Percentiles rank a stretch among this genome's conserved stretches.
These are phyloP conservation scores for Drosophila baimaii DNA, from an alignment of 1,140 invertebrate species.

Conservation along the genomic window DNA sequence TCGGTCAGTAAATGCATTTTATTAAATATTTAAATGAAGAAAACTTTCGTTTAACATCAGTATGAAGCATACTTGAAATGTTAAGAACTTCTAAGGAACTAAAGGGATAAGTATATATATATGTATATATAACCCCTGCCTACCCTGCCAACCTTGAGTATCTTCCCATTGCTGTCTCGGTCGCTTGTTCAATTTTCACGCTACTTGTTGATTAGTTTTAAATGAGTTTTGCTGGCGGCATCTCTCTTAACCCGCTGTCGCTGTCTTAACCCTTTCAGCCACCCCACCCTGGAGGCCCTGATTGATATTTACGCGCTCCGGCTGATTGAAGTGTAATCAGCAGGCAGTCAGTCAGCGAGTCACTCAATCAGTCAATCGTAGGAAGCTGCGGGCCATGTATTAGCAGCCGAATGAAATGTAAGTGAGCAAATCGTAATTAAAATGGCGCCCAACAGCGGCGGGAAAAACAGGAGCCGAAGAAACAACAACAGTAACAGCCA, in stretches of 20 bases:
- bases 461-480: slow-evolving; percentile 18
- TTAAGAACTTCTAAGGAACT: background rate
- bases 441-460: slow-evolving; percentile 58
- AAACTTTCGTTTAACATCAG: no score
- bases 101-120: background rate
- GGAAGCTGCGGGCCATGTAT: slow-evolving; percentile 50
- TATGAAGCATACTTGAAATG: no score
- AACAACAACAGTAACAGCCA: background rate
- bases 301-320: slow-evolving; percentile 77
- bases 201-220: slow-evolving; percentile 81
- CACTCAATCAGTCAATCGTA: slow-evolving; percentile 43
- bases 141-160: background rate
- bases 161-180: background rate
- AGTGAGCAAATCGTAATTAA: slow-evolving; percentile 82
- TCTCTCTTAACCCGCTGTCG: slow-evolving; percentile 40
- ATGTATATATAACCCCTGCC: background rate
- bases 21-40: no score
- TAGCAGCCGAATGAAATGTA: slow-evolving; percentile 75
- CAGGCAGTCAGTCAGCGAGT: slow-evolving; percentile 55
- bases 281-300: slow-evolving; percentile 20
- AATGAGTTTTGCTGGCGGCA: slow-evolving; percentile 74
- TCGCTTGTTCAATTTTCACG: slow-evolving; percentile 39
- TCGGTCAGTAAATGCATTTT: background rate
- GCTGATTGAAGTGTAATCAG: slow-evolving; percentile 81
- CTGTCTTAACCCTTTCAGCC: slow-evolving; percentile 29